phyloP scores from a whole-genome alignment of 2,888 invertebrate species.

The Eupithecia tripunctaria region DNA sequence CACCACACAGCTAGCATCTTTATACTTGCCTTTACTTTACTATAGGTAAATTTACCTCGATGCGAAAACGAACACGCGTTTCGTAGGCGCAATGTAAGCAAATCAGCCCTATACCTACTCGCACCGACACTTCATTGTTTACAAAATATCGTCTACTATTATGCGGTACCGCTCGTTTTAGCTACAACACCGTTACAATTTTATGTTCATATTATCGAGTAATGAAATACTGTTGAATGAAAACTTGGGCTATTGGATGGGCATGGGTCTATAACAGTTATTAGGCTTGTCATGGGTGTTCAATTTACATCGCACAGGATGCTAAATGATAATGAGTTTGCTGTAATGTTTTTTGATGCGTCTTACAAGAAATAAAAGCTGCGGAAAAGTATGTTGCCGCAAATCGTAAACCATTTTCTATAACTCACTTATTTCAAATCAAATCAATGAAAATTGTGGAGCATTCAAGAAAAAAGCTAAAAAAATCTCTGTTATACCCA shows the following conservation, averaged over 20 bases:
- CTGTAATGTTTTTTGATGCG: neutral
- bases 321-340: no score
- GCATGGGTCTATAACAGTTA: neutral
- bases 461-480: neutral
- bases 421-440: neutral
- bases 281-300: neutral
- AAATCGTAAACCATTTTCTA: neutral
- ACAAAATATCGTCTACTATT: constrained; percentile 46
- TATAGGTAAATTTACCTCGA: constrained; percentile 21
- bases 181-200: constrained; percentile 38
- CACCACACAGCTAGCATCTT: no score
- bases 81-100: constrained; percentile 58
- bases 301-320: neutral
- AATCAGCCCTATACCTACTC: constrained; percentile 54
- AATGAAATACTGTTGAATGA: constrained; percentile 9
- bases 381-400: neutral
- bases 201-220: constrained; percentile 18
- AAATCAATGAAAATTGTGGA: neutral
- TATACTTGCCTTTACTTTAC: neutral
- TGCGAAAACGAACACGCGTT: constrained; percentile 45
- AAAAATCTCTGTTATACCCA: neutral
- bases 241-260: neutral
- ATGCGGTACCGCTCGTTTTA: constrained; percentile 37
- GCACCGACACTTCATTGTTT: constrained; percentile 57
- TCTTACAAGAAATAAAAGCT: neutral